phyloP scores from a whole-genome alignment of 1,140 invertebrate genomes.

The Leptonema lineaticorne region DNA sequence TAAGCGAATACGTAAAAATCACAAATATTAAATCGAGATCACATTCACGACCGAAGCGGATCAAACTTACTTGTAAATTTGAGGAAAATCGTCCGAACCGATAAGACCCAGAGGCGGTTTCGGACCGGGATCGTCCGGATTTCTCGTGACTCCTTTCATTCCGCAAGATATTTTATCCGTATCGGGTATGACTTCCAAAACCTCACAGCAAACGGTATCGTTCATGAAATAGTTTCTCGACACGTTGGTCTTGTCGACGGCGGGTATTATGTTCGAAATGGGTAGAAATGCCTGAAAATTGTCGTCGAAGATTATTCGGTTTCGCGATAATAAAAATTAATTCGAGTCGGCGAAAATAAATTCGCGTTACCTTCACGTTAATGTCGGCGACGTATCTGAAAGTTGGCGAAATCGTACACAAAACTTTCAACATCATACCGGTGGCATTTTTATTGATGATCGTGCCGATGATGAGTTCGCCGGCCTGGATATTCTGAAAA shows the following conservation, averaged over 20 bases:
- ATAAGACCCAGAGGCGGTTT: constrained; percentile 79
- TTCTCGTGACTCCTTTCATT: constrained; percentile 74
- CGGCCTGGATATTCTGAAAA: constrained; percentile 73
- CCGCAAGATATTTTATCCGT: constrained; percentile 84
- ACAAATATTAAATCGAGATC: too few relatives aligned
- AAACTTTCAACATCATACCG: constrained; percentile 77
- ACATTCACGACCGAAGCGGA: too few relatives aligned
- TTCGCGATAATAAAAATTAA: neutral
- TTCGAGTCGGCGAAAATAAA: neutral
- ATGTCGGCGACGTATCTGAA: constrained; percentile 80
- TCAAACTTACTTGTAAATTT: constrained; percentile 88
- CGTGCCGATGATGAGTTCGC: constrained; percentile 80
- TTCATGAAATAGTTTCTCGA: constrained; percentile 76
- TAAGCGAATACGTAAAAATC: too few relatives aligned
- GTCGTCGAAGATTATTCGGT: neutral
- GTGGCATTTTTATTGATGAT: constrained; percentile 68
- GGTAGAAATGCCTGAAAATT: constrained; percentile 66
- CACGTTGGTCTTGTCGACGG: constrained; percentile 79
- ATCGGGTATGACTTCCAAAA: constrained; percentile 82
- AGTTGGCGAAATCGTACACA: constrained; percentile 77
- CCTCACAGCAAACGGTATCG: constrained; percentile 84
- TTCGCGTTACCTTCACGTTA: constrained; percentile 69
- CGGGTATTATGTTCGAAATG: constrained; percentile 69
- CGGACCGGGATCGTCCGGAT: constrained; percentile 64
- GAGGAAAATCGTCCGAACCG: constrained; percentile 79